A percentile compares a stretch with the other conserved stretches of the same genome.
phyloP scores from a whole-genome alignment of 1,140 invertebrate genomes.

The Paraescarpia echinospica region DNA sequence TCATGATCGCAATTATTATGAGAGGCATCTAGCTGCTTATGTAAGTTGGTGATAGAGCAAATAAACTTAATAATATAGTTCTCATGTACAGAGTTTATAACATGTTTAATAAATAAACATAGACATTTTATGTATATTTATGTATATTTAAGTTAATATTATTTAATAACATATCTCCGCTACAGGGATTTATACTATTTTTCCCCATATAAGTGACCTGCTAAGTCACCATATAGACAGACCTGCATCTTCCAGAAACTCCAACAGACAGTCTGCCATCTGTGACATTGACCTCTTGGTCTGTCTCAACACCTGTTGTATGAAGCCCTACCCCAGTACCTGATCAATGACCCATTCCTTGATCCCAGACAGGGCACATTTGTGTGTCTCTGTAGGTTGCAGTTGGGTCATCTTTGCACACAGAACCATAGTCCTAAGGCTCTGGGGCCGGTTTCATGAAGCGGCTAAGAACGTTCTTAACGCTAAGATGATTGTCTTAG shows the following conservation, averaged over 20 bases:
- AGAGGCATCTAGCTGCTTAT: neutral
- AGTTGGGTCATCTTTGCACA: too few species aligned
- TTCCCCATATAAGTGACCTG: neutral
- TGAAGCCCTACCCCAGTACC: neutral
- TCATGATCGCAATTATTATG: neutral
- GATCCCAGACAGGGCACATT: neutral
- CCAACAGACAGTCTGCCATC: neutral
- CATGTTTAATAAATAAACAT: too few species aligned
- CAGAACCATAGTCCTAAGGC: too few species aligned
- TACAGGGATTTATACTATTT: neutral
- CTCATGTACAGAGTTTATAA: too few species aligned
- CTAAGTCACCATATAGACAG: neutral
- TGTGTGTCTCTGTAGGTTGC: neutral
- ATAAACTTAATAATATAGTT: too few species aligned
- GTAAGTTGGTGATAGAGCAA: neutral
- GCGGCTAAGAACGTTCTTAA: too few species aligned
- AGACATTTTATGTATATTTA: too few species aligned
- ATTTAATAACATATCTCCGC: too few species aligned
- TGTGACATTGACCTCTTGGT: neutral
- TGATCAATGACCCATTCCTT: neutral
- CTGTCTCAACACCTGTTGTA: neutral
- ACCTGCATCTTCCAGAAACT: neutral
- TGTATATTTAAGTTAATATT: too few species aligned
- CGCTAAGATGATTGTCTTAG: too few species aligned
- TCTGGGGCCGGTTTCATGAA: too few species aligned